Conservation (phyloP, 2,113 vertebrate species). For the Mormyrus lacerda region DNA sequence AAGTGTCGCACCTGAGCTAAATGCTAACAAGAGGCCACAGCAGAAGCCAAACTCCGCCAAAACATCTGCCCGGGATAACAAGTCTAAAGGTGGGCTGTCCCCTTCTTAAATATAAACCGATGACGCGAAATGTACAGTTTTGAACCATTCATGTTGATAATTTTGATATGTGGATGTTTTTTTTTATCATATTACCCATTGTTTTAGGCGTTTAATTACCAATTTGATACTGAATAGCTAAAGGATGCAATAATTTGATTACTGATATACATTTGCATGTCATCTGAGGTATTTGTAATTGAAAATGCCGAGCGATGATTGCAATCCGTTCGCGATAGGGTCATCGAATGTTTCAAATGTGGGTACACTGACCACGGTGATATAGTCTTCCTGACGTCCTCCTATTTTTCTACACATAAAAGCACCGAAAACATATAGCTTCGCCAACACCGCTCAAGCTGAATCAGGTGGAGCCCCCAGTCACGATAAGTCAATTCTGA, state of each 20-base stretch:
- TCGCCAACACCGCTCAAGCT: constrained; percentile 62
- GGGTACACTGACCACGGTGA: background rate
- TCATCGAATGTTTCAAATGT: background rate
- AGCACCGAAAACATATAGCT: constrained; percentile 94
- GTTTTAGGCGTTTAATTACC: background rate
- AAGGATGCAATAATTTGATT: background rate
- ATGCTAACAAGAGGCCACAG: constrained; percentile 45
- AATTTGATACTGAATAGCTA: background rate
- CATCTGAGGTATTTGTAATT: background rate
- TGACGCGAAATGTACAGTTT: background rate
- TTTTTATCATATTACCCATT: background rate
- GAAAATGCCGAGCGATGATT: background rate
- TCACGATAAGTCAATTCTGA: constrained; percentile 84
- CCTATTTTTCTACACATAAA: constrained; percentile 20
- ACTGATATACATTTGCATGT: background rate
- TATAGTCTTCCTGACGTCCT: background rate
- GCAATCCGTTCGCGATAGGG: background rate
- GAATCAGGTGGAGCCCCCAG: constrained; percentile 63
- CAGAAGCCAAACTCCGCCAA: constrained; percentile 36
- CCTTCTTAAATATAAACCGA: background rate
- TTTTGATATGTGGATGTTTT: background rate
- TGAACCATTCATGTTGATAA: background rate
- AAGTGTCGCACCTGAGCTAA: constrained; percentile 47
- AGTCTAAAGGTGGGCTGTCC: constrained; percentile 52
- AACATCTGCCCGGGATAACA: constrained; percentile 49